phyloP scores from a whole-genome alignment of 2,113 vertebrate species.

The Smithornis capensis region DNA sequence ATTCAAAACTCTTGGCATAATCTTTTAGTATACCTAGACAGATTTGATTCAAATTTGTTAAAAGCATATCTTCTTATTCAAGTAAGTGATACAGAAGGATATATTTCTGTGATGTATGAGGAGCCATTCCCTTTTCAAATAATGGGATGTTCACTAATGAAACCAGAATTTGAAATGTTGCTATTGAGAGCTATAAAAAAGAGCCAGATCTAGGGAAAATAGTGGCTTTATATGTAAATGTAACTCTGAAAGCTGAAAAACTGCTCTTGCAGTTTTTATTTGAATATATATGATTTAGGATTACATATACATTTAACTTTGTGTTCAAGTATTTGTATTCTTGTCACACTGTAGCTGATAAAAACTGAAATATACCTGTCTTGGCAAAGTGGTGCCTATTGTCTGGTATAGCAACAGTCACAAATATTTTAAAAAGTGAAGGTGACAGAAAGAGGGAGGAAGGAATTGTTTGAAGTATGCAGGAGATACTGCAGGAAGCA shows the following conservation, averaged over 20 bases:
- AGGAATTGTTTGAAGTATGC: not conserved
- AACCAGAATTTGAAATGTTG: constrained; percentile 26
- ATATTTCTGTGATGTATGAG: not conserved
- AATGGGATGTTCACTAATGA: constrained; percentile 2
- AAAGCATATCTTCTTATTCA: not conserved
- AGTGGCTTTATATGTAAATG: not conserved
- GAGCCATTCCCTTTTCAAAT: constrained; percentile 5
- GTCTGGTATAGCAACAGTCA: not conserved
- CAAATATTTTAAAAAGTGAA: not conserved
- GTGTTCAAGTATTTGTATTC: not conserved
- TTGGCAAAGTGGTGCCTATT: not conserved
- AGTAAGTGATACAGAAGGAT: not conserved
- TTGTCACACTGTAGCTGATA: not conserved
- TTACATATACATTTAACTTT: not conserved
- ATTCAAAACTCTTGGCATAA: not conserved
- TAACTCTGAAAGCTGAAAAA: not conserved
- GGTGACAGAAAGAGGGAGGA: not conserved
- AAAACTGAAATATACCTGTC: not conserved
- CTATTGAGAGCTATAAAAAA: constrained; percentile 8
- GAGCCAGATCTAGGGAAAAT: not conserved
- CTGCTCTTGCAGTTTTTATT: not conserved
- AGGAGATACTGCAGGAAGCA: not conserved
- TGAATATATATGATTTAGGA: not conserved
- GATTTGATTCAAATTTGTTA: not conserved
- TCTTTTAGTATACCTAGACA: not conserved